Conservation (phyloP, 2,888 invertebrate genomes). For the Ormyrus rosae region DNA sequence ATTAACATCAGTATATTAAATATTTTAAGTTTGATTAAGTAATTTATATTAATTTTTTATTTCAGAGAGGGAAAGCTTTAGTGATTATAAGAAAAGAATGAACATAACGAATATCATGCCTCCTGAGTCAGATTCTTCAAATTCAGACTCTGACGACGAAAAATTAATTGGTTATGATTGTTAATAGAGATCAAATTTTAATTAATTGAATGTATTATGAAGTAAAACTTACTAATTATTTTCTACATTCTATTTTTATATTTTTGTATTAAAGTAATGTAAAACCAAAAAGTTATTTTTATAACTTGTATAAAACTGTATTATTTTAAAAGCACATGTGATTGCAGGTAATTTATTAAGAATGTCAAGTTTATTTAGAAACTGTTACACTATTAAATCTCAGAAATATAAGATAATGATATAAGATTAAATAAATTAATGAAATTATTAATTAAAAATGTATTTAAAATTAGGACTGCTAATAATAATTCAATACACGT, state of each 20-base stretch:
- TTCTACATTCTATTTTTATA: no score
- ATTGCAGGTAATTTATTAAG: constrained; percentile 1
- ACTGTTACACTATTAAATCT: constrained; percentile 17
- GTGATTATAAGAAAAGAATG: constrained; percentile 63
- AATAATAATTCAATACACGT: background rate
- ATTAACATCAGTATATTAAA: background rate
- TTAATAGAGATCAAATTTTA: background rate
- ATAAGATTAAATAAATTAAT: background rate
- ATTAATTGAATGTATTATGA: background rate
- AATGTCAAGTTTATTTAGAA: background rate
- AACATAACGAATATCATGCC: constrained; percentile 64
- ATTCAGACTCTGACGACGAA: constrained; percentile 70
- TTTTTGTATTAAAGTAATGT: background rate
- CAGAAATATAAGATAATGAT: background rate
- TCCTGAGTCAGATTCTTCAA: constrained; percentile 62
- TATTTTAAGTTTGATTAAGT: background rate
- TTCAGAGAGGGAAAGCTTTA: constrained; percentile 62
- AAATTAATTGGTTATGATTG: constrained; percentile 48
- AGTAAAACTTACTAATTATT: no score
- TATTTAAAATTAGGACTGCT: background rate
- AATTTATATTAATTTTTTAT: background rate
- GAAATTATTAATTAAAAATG: background rate
- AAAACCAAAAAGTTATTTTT: constrained; percentile 1
- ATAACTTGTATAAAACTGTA: background rate
- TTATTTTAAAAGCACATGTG: background rate